A percentile compares a stretch with the other conserved stretches of the same genome.
Conservation (phyloP, 2,797 vertebrate genomes). For the Clamator glandarius region DNA sequence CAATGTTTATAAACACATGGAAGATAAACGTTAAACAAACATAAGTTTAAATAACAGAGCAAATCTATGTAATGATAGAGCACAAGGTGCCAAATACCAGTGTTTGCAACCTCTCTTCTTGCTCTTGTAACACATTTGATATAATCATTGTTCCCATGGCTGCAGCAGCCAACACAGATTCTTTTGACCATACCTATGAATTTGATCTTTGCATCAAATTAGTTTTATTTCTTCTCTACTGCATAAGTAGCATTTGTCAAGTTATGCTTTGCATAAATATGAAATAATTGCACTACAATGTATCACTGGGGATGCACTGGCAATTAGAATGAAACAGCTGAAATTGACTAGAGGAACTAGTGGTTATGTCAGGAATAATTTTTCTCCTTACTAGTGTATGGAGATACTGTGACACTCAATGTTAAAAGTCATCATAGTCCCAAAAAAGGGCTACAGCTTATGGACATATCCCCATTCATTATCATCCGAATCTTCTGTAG, state of each 20-base stretch:
- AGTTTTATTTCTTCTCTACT: neutral
- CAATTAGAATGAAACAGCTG: neutral
- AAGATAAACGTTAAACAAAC: slow-evolving; percentile 25
- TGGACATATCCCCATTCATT: neutral
- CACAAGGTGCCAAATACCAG: neutral
- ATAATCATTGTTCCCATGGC: neutral
- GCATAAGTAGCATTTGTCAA: neutral
- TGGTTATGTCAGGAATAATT: neutral
- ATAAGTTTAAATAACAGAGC: neutral
- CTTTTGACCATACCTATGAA: neutral
- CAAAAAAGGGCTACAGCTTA: neutral
- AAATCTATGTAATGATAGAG: slow-evolving; percentile 16
- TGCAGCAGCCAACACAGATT: slow-evolving; percentile 12
- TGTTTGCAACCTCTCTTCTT: neutral
- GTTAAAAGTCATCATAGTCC: neutral
- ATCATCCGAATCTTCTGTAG: neutral
- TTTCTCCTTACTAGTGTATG: neutral
- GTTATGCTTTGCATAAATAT: slow-evolving; percentile 1
- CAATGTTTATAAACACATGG: neutral
- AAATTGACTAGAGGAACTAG: neutral
- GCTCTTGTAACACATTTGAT: neutral
- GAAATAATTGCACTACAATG: neutral
- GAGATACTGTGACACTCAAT: neutral
- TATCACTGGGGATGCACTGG: neutral
- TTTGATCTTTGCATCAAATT: neutral